Conservation (phyloP, 2,113 vertebrate genomes). For the Etia nguti region DNA sequence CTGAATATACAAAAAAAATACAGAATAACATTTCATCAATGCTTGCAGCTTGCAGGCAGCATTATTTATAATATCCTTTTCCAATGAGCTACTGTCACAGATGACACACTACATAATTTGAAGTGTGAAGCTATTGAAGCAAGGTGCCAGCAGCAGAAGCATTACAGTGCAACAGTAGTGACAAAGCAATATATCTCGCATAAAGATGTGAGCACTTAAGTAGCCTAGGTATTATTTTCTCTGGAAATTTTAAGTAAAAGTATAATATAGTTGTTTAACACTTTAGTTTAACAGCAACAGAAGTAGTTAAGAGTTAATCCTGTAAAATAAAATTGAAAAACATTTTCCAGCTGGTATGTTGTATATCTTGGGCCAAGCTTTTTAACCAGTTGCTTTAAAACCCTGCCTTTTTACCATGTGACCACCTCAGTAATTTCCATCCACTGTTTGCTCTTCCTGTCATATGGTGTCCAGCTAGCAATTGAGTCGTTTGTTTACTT, state of each 20-base stretch:
- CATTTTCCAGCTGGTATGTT: neutral
- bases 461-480: neutral
- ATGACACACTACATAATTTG: neutral
- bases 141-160: neutral
- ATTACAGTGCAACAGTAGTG: neutral
- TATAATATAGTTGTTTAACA: neutral
- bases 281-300: neutral
- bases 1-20: neutral
- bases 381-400: neutral
- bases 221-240: neutral
- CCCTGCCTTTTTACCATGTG: neutral
- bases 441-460: neutral
- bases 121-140: neutral
- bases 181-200: neutral
- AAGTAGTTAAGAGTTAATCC: neutral
- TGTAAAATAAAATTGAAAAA: neutral
- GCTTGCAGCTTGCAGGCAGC: neutral
- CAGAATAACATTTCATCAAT: neutral
- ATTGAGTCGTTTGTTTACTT: neutral
- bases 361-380: neutral
- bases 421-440: neutral
- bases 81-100: neutral
- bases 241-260: neutral
- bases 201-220: neutral
- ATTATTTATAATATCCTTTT: neutral